phyloP scores from a whole-genome alignment of 2,797 vertebrate genomes.

The Bucorvus abyssinicus region DNA sequence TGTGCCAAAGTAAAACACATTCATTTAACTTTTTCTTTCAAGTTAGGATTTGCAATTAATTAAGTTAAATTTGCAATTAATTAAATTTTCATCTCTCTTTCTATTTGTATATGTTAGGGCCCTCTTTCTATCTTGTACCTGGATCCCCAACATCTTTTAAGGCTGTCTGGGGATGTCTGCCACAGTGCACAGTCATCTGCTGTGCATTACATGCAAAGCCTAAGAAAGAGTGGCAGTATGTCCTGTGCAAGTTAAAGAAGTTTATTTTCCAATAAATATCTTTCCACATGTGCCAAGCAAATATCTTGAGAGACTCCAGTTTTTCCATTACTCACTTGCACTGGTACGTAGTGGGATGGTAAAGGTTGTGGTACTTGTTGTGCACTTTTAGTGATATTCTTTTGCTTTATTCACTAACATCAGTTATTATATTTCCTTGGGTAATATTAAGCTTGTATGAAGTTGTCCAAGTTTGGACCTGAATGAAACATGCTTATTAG shows the following conservation, averaged over 20 bases:
- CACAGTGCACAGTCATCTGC: background rate
- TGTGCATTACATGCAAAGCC: background rate
- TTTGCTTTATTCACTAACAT: background rate
- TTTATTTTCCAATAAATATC: constrained; percentile 8
- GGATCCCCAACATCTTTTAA: background rate
- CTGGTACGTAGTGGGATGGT: background rate
- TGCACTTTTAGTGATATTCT: background rate
- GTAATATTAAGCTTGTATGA: background rate
- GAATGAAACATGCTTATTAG: background rate
- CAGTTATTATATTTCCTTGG: background rate
- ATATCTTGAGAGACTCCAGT: background rate
- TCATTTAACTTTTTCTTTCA: background rate
- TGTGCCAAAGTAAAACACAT: background rate
- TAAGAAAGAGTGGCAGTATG: background rate
- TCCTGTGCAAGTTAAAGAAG: constrained; percentile 23
- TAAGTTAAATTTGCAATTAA: background rate
- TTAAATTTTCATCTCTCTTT: background rate
- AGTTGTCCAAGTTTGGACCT: background rate
- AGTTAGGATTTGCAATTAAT: background rate
- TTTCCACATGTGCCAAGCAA: background rate
- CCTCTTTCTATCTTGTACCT: background rate
- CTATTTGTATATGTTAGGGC: background rate
- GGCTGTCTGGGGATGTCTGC: background rate
- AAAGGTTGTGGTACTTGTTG: background rate
- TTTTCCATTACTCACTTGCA: background rate